A percentile compares a stretch with the other conserved stretches of the same genome.
phyloP scores from a whole-genome alignment of 2,888 invertebrate genomes.

The Drosophila pegasa region DNA sequence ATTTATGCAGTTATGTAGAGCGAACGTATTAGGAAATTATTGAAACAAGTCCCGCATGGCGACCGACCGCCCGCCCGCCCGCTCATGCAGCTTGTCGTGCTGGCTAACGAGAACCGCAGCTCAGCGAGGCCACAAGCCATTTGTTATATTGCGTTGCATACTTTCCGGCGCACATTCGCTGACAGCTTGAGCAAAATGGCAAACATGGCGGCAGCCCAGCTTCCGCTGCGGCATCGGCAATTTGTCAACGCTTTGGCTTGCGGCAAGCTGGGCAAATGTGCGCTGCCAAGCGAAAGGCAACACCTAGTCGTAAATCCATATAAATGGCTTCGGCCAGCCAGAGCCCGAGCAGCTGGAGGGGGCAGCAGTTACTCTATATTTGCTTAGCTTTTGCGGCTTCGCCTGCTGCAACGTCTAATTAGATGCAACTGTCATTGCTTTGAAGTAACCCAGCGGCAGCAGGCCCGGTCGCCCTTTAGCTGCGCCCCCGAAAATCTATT shows the following conservation, averaged over 20 bases:
- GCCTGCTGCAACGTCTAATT: slow-evolving; percentile 46
- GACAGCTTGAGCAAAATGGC: slow-evolving; percentile 79
- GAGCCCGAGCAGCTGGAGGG: neutral
- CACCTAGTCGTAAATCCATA: slow-evolving; percentile 69
- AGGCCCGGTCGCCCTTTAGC: slow-evolving; percentile 29
- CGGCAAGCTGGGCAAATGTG: slow-evolving; percentile 71
- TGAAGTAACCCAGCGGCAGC: slow-evolving; percentile 48
- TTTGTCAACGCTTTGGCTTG: slow-evolving; percentile 77
- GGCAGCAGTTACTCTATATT: slow-evolving; percentile 26
- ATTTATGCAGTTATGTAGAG: slow-evolving; percentile 37
- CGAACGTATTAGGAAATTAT: slow-evolving; percentile 69
- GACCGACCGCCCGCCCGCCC: neutral
- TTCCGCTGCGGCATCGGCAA: slow-evolving; percentile 54
- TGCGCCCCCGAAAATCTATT: slow-evolving; percentile 51
- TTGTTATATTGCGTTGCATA: slow-evolving; percentile 71
- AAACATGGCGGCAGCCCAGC: slow-evolving; percentile 57
- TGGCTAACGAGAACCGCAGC: slow-evolving; percentile 9
- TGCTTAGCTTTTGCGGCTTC: slow-evolving; percentile 16
- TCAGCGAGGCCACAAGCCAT: slow-evolving; percentile 65
- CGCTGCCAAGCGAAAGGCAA: slow-evolving; percentile 33
- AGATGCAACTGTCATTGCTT: slow-evolving; percentile 30
- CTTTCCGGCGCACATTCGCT: slow-evolving; percentile 65
- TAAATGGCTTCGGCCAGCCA: slow-evolving; percentile 46
- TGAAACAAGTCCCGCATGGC: slow-evolving; percentile 39
- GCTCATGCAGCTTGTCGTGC: neutral